phyloP scores from a whole-genome alignment of 2,888 invertebrate genomes.

The Kuschelorhynchus macadamiae region DNA sequence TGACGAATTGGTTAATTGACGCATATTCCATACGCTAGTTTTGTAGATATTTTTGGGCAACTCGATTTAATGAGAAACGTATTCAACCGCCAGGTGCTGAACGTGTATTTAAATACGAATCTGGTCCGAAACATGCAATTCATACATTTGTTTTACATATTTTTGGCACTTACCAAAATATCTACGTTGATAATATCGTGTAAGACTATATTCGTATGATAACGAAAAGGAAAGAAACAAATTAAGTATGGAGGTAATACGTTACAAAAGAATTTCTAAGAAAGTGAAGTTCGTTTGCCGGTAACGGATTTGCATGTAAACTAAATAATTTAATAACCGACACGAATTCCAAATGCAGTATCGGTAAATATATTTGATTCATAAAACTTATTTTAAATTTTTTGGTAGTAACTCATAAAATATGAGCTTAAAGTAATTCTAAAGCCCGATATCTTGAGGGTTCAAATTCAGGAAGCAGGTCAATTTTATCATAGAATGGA shows the following conservation, averaged over 20 bases:
- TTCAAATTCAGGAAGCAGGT: too few species aligned
- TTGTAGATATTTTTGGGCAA: too few species aligned
- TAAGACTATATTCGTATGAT: slow-evolving; percentile 48
- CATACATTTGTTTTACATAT: slow-evolving; percentile 51
- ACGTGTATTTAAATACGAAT: slow-evolving; percentile 19
- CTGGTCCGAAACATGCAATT: slow-evolving; percentile 42
- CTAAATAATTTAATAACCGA: slow-evolving; percentile 8
- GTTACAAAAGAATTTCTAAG: slow-evolving; percentile 40
- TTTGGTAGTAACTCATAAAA: too few species aligned
- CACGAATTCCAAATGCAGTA: not conserved
- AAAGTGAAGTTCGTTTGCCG: slow-evolving; percentile 30
- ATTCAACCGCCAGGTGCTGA: not conserved
- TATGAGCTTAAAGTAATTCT: too few species aligned
- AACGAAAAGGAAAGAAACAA: slow-evolving; percentile 49
- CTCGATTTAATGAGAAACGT: too few species aligned
- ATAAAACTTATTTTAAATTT: too few species aligned
- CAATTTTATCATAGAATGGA: too few species aligned
- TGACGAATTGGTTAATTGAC: too few species aligned
- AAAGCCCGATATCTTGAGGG: too few species aligned
- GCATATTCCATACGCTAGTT: too few species aligned
- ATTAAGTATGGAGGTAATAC: slow-evolving; percentile 42
- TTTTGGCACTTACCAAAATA: slow-evolving; percentile 51
- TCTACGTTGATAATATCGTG: slow-evolving; percentile 47
- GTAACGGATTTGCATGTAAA: slow-evolving; percentile 33
- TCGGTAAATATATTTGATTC: too few species aligned